phyloP scores from a whole-genome alignment of 30 jellyfish, hydroid and myxozoan genomes.

The Rhopilema esculentum region DNA sequence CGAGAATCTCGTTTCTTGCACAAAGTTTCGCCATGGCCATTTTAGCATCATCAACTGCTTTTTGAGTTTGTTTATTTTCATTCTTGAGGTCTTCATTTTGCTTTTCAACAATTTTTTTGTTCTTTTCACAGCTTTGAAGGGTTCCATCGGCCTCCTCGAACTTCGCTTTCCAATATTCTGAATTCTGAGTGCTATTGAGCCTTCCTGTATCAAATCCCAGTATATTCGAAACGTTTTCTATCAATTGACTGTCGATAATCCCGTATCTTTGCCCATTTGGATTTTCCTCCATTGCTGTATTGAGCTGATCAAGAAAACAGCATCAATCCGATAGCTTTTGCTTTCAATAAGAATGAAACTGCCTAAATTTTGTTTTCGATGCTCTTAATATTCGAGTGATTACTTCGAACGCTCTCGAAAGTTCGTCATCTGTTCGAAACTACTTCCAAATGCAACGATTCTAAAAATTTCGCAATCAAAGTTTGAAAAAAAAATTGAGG shows the following conservation, averaged over 20 bases:
- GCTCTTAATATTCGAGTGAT: not conserved
- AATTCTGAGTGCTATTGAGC: not conserved
- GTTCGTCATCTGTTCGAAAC: not conserved
- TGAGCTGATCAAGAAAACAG: no score
- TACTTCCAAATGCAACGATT: not conserved
- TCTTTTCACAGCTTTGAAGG: constrained; percentile 45
- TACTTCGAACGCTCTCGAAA: not conserved
- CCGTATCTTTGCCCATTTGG: not conserved
- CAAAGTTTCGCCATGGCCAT: not conserved
- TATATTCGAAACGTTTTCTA: not conserved
- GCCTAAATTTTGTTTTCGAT: not conserved
- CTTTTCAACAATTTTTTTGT: not conserved
- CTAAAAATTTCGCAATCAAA: no score
- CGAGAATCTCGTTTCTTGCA: not conserved
- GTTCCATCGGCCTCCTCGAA: constrained; percentile 15
- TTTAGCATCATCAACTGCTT: not conserved
- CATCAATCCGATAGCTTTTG: not conserved
- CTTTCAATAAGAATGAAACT: not conserved
- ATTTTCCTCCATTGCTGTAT: not conserved
- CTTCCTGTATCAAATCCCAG: not conserved
- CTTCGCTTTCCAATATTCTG: constrained; percentile 32
- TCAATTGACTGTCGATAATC: not conserved
- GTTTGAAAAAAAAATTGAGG: no score
- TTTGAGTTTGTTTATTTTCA: not conserved
- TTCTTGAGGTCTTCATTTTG: constrained; percentile 12